Conservation (phyloP, 1,140 invertebrate genomes). For the Triops longicaudatus region DNA sequence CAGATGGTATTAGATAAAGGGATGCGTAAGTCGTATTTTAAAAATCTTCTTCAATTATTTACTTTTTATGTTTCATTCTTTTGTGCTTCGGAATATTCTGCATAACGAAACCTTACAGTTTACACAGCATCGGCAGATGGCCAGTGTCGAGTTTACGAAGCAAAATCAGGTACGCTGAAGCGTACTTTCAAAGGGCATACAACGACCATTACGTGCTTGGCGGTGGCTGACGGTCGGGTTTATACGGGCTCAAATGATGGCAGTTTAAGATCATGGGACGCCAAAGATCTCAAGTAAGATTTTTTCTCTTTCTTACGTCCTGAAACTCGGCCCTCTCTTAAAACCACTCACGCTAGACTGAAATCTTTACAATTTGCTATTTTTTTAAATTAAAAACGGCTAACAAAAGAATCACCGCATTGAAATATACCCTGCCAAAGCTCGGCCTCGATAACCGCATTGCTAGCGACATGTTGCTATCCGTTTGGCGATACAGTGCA, state of each 20-base stretch:
- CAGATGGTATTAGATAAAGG: slow-evolving; percentile 44
- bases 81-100: not conserved
- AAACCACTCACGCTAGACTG: too few species aligned
- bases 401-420: too few species aligned
- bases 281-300: slow-evolving; percentile 16
- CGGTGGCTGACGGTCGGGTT: slow-evolving; percentile 39
- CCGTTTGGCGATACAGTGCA: too few species aligned
- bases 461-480: too few species aligned
- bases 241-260: slow-evolving; percentile 43
- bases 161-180: slow-evolving; percentile 45
- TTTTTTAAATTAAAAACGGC: too few species aligned
- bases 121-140: slow-evolving; percentile 44
- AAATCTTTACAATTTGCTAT: too few species aligned
- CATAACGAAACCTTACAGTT: slow-evolving; percentile 37
- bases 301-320: not conserved
- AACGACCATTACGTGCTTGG: slow-evolving; percentile 40
- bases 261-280: slow-evolving; percentile 41
- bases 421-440: too few species aligned
- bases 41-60: not conserved
- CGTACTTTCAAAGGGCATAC: slow-evolving; percentile 41
- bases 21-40: slow-evolving; percentile 39
- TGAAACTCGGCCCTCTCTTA: too few species aligned
- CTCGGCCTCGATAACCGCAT: too few species aligned
- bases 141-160: slow-evolving; percentile 41
- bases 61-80: too few species aligned